phyloP scores from a whole-genome alignment of 2,888 invertebrate genomes.

The Apamea crenata region DNA sequence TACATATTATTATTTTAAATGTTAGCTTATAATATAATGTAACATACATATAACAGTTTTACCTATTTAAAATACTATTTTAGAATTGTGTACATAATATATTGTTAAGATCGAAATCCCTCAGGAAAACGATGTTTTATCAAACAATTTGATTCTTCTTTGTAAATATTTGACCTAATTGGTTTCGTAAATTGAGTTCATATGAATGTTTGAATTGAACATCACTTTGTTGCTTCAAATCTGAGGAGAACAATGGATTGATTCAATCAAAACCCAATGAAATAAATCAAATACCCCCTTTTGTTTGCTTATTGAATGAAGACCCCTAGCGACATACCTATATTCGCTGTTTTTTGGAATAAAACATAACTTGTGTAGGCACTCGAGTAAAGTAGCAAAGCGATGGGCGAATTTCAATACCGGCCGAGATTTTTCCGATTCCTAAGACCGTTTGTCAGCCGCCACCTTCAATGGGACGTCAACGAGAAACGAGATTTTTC shows the following conservation, averaged over 20 bases:
- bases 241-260: slow-evolving; percentile 18
- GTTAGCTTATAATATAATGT: too few relatives aligned
- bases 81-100: not conserved
- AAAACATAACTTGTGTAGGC: too few relatives aligned
- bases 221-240: slow-evolving; percentile 10
- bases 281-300: slow-evolving; percentile 2
- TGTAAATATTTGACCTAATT: slow-evolving; percentile 33
- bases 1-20: too few relatives aligned
- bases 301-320: slow-evolving; percentile 15
- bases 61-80: not conserved
- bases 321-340: not conserved
- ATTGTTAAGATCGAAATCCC: not conserved
- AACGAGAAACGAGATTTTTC: too few relatives aligned
- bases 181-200: slow-evolving; percentile 20
- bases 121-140: not conserved
- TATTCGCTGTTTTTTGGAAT: not conserved
- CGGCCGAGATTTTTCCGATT: not conserved
- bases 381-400: too few relatives aligned
- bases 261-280: slow-evolving; percentile 28
- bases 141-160: slow-evolving; percentile 20
- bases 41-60: not conserved
- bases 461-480: too few relatives aligned
- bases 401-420: not conserved
- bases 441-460: too few relatives aligned
- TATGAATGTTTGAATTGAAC: slow-evolving; percentile 18